These are phyloP conservation scores for Drosophila quasianomalipes DNA, from an alignment of 2,888 invertebrate genomes.

Conservation along the genomic window DNA sequence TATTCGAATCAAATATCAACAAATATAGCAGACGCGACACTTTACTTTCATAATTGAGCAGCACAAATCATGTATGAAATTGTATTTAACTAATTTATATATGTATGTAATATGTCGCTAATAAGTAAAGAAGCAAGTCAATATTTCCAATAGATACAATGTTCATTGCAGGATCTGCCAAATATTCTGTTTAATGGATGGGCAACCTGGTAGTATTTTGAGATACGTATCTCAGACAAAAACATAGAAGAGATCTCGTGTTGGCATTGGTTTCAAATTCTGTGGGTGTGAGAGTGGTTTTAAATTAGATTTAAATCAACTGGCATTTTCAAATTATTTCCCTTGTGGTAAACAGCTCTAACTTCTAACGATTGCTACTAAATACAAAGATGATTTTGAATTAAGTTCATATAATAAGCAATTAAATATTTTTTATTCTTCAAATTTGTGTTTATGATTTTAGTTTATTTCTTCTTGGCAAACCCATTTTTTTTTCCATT, in stretches of 20 bases:
- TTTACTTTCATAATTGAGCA: conserved; percentile 51
- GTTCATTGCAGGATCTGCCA: background rate
- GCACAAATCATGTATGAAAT: conserved; percentile 57
- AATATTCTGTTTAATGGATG: background rate
- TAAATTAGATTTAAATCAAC: background rate
- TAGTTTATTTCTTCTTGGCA: background rate
- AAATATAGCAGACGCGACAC: conserved; percentile 22
- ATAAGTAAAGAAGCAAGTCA: conserved; percentile 35
- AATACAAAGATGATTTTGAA: background rate
- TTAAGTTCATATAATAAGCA: conserved; percentile 4
- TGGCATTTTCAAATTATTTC: background rate
- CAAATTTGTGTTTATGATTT: background rate
- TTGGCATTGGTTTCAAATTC: conserved; percentile 4
- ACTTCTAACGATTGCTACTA: background rate
- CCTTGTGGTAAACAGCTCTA: background rate
- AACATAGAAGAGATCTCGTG: background rate
- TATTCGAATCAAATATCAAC: conserved; percentile 16
- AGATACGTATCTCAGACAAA: background rate
- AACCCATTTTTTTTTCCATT: background rate
- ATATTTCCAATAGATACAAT: conserved; percentile 13
- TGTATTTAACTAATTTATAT: conserved; percentile 50
- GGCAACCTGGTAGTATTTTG: background rate
- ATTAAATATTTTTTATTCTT: conserved; percentile 8
- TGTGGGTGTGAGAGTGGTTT: background rate
- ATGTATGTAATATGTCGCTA: conserved; percentile 38